Evolutionary conservation across 2,888 invertebrate genomes (phyloP), one percentile per base, ranked within the genome.

Genomic region (Drosophila mettleri): DNA sequence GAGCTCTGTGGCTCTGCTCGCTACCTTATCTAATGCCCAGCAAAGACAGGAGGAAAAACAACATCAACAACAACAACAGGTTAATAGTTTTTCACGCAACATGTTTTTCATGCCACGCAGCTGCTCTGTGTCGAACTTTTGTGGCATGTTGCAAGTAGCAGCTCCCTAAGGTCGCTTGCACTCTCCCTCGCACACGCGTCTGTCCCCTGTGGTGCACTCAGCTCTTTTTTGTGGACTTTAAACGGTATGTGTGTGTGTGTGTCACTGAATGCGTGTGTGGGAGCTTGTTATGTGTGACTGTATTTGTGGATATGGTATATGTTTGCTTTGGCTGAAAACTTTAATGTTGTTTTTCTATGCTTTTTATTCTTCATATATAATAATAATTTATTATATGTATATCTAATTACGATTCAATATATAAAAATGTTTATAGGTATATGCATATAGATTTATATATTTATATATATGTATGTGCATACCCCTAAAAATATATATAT

Each of bases 11-110:
- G 48, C 48, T 6, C 52, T 34, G 34, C 16, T 18, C 20, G 6
- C 39, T 8, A 31, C 29, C 31, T 41, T 53, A 54, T 34, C 48
- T 27, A 54, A 58, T 33, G 48, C 39, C 48, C 65, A 53, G 43
- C 43, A 43, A 43, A n/a, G 6, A 7, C 6, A n/a, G 8, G 5
- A 38, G 3, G 1, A 48, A 59, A 53, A 72, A 20, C 20, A 41
- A 34, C 1, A n/a, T n/a, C n/a, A n/a, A n/a, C 7, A 20, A 12
- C 22, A 22, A 43, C 24, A 43, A 71, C 66, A 79, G 79, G 82
- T 79, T 74, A 78, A 79, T 82, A 85, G 73, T 77, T 85, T 78
- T 82, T 74, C 69, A 74, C 67, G 68, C 67, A 77, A 73, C 69
- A 75, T 69, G 65, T 63, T 72, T 71, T 74, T 57, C 69, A 78